Evolutionary conservation across 2,888 invertebrate species (phyloP).

Genomic region (Phoenoteleia sp.): DNA sequence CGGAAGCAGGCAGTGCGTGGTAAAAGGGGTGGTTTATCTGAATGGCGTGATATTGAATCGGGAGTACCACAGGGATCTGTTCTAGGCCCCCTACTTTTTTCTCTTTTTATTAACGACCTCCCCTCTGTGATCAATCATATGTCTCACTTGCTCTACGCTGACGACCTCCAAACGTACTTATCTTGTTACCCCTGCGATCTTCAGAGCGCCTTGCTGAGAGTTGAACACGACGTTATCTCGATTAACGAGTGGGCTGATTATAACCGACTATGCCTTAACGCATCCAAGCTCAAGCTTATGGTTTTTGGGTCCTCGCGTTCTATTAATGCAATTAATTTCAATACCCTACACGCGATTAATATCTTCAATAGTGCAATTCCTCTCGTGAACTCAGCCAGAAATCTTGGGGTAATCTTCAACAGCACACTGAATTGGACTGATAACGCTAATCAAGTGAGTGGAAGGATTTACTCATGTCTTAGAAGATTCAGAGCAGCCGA

Average conservation of each 20-base stretch:
- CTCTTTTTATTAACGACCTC: background rate
- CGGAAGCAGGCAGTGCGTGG: background rate
- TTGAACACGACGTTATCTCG: background rate
- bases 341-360: background rate
- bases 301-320: too few relatives aligned
- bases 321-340: too few relatives aligned
- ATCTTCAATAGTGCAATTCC: background rate
- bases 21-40: background rate
- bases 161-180: background rate
- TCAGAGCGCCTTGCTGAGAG: background rate
- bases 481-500: background rate
- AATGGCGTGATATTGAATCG: background rate
- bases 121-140: background rate
- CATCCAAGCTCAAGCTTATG: too few relatives aligned
- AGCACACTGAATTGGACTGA: background rate
- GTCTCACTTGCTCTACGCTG: background rate
- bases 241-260: background rate
- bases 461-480: background rate
- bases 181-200: background rate
- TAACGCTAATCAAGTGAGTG: background rate
- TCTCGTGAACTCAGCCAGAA: background rate
- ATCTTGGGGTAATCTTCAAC: background rate
- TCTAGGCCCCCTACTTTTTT: background rate
- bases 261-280: background rate
- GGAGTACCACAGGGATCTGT: conserved; percentile 8